Percentiles rank a stretch among this genome's conserved stretches.
Conservation (phyloP, 2,888 invertebrate genomes). For the Pandemis corylana region DNA sequence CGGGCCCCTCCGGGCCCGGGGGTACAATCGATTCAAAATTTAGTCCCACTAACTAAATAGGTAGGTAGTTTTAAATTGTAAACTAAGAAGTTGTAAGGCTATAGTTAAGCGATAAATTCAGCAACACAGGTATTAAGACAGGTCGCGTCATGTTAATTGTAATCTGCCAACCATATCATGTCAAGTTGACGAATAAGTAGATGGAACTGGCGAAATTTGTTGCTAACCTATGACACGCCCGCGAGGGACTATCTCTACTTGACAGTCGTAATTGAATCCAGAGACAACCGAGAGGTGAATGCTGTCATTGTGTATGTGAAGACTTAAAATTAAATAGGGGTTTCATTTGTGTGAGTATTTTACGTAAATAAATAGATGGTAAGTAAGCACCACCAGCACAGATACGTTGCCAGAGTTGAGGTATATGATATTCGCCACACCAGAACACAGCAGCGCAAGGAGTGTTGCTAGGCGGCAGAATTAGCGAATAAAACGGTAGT, state of each 20-base stretch:
- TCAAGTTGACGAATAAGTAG: constrained; percentile 16
- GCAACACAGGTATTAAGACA: not conserved
- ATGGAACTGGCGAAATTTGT: constrained; percentile 9
- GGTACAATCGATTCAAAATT: no score
- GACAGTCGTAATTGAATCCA: constrained; percentile 36
- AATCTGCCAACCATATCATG: constrained; percentile 9
- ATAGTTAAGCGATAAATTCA: not conserved
- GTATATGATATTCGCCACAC: no score
- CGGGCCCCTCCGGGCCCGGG: no score
- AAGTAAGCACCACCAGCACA: no score
- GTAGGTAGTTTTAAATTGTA: not conserved
- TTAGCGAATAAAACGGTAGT: no score
- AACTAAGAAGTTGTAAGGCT: not conserved
- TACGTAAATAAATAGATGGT: no score
- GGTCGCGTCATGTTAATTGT: constrained; percentile 1
- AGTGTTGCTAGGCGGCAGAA: no score
- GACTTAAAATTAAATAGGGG: not conserved
- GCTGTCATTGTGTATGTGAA: not conserved
- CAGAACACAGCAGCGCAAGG: no score
- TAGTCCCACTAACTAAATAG: no score
- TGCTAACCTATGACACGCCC: constrained; percentile 26
- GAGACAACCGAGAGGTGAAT: constrained; percentile 2
- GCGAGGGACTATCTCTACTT: not conserved
- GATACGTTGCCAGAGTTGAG: no score
- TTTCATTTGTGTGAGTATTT: no score